phyloP scores from a whole-genome alignment of 2,888 invertebrate species.

The Oxyscelio sp. region DNA sequence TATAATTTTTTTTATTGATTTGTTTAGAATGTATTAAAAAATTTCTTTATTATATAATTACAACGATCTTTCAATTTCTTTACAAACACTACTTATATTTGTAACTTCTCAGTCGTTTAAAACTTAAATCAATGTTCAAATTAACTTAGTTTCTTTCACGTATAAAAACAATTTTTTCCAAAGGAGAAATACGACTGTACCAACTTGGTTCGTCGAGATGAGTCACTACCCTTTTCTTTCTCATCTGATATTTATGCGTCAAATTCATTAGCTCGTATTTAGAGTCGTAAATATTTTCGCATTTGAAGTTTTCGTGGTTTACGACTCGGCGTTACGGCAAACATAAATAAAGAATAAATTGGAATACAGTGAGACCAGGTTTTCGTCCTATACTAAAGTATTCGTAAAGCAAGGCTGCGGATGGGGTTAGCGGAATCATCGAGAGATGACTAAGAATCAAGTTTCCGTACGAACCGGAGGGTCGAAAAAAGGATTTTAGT shows the following conservation, averaged over 20 bases:
- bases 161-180: no score
- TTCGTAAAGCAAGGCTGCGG: conserved; percentile 81
- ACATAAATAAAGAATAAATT: conserved; percentile 86
- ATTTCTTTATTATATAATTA: no score
- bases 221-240: neutral
- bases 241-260: conserved; percentile 32
- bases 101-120: no score
- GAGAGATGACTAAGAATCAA: conserved; percentile 80
- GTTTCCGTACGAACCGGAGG: conserved; percentile 62
- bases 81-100: no score
- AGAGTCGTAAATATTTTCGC: conserved; percentile 60
- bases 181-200: no score
- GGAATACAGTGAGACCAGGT: conserved; percentile 80
- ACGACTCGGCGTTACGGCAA: conserved; percentile 79
- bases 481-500: conserved; percentile 84
- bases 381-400: conserved; percentile 85
- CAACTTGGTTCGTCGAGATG: neutral
- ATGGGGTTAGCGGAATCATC: conserved; percentile 76
- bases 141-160: no score
- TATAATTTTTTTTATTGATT: no score
- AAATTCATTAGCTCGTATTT: conserved; percentile 43
- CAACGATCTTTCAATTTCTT: no score
- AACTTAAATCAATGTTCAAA: no score
- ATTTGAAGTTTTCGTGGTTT: conserved; percentile 66
- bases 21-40: no score